A percentile compares a stretch with the other conserved stretches of the same genome.
Conservation (phyloP, 2,888 invertebrate species). For the Rhagium mordax region DNA sequence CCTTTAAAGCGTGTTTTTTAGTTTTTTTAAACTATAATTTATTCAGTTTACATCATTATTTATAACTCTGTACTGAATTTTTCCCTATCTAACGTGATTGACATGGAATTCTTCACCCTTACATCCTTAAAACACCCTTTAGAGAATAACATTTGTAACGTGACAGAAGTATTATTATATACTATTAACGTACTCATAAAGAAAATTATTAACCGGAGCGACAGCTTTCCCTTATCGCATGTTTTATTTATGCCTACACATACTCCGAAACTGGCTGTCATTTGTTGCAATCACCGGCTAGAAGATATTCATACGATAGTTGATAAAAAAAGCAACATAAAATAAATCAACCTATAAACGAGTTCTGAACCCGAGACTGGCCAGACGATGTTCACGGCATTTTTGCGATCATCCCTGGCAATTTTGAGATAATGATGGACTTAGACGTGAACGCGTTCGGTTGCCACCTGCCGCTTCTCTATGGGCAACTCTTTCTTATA, state of each 20-base stretch:
- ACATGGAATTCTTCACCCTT: no score
- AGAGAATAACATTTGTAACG: no score
- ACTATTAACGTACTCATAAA: not conserved
- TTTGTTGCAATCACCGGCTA: slow-evolving; percentile 30
- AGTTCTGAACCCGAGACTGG: slow-evolving; percentile 20
- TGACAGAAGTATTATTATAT: no score
- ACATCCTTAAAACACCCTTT: no score
- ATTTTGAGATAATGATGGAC: slow-evolving; percentile 57
- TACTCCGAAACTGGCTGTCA: slow-evolving; percentile 28
- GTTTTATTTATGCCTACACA: slow-evolving; percentile 15
- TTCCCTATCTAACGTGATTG: no score
- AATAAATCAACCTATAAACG: slow-evolving; percentile 11
- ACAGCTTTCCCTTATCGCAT: not conserved
- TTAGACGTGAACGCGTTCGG: slow-evolving; percentile 51
- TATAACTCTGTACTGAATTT: no score
- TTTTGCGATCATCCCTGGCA: slow-evolving; percentile 50
- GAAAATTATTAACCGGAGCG: not conserved
- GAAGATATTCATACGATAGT: slow-evolving; percentile 10
- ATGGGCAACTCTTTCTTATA: slow-evolving; percentile 23
- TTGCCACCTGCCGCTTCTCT: slow-evolving; percentile 56
- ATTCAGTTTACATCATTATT: no score
- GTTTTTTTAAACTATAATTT: no score
- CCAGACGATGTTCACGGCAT: slow-evolving; percentile 17
- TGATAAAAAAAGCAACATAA: slow-evolving; percentile 8
- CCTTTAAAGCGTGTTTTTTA: no score